phyloP scores from a whole-genome alignment of 2,797 vertebrate species.

The Phyllotis vaccarum region DNA sequence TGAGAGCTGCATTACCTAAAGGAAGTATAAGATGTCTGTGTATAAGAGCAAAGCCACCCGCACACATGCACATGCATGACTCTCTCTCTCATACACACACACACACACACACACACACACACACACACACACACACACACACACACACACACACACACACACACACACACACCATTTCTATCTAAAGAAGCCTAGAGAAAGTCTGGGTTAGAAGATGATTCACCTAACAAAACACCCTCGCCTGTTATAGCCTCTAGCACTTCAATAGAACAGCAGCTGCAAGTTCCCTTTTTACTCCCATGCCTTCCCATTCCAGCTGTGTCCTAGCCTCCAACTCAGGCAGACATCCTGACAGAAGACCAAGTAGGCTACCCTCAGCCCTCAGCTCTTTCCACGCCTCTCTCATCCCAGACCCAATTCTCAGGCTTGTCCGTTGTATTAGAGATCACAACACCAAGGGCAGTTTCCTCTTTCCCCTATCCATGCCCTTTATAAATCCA shows the following conservation, averaged over 20 bases:
- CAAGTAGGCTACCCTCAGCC: background rate
- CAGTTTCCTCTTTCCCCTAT: background rate
- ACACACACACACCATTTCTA: conserved; percentile 6
- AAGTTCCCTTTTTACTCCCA: no score
- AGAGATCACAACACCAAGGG: background rate
- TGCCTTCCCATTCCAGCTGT: background rate
- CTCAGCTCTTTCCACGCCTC: background rate
- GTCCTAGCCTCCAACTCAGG: background rate
- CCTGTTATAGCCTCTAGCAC: background rate
- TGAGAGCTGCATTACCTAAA: conserved; percentile 89
- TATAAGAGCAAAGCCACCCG: conserved; percentile 67
- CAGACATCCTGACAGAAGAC: no score
- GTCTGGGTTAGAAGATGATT: conserved; percentile 27
- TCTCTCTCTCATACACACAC: no score
- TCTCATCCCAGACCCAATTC: background rate
- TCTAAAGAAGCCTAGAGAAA: conserved; percentile 36
- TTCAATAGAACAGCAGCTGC: background rate
- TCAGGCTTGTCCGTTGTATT: no score
- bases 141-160: no score
- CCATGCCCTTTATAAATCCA: background rate
- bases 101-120: no score
- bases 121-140: no score
- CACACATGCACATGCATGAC: background rate
- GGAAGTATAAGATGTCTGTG: conserved; percentile 76
- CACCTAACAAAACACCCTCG: background rate